These are phyloP conservation scores for Cepphus grylle DNA, from an alignment of 2,113 vertebrate species.

Conservation along the genomic window DNA sequence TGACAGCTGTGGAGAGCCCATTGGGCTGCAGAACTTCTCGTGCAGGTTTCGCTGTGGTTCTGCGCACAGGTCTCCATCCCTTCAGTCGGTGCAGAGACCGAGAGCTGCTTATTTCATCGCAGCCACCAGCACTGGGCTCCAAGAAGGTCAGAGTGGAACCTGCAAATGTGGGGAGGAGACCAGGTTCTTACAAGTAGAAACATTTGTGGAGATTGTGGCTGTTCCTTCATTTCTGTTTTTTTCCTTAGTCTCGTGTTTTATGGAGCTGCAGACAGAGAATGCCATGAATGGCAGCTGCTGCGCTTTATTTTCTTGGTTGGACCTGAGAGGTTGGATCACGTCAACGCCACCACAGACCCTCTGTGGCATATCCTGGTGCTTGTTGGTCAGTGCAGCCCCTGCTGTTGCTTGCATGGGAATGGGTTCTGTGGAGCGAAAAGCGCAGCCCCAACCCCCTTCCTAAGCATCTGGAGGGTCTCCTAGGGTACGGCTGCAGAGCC, in stretches of 20 bases:
- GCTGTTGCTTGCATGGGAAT: too few species aligned
- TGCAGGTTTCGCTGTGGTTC: not conserved
- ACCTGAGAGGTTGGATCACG: fast-evolving
- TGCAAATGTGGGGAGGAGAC: not conserved
- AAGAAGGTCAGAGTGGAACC: not conserved
- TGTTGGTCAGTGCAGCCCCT: not conserved
- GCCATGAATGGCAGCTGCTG: not conserved
- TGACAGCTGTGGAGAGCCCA: not conserved
- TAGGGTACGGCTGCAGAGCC: not conserved
- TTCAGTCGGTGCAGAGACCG: not conserved
- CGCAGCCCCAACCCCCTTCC: not conserved
- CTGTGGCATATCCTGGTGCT: not conserved
- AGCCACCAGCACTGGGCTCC: not conserved
- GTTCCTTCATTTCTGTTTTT: not conserved
- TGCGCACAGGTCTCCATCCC: fast-evolving
- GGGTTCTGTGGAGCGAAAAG: not conserved
- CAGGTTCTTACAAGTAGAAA: not conserved
- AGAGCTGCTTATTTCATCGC: not conserved
- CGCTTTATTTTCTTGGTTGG: not conserved
- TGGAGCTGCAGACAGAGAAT: not conserved
- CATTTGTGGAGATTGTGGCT: not conserved
- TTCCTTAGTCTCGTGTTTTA: not conserved
- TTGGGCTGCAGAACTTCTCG: not conserved
- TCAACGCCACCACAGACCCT: not conserved
- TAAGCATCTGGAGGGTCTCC: not conserved